These are phyloP conservation scores for Tribolium freemani DNA, from an alignment of 2,888 invertebrate genomes.

Conservation along the genomic window DNA sequence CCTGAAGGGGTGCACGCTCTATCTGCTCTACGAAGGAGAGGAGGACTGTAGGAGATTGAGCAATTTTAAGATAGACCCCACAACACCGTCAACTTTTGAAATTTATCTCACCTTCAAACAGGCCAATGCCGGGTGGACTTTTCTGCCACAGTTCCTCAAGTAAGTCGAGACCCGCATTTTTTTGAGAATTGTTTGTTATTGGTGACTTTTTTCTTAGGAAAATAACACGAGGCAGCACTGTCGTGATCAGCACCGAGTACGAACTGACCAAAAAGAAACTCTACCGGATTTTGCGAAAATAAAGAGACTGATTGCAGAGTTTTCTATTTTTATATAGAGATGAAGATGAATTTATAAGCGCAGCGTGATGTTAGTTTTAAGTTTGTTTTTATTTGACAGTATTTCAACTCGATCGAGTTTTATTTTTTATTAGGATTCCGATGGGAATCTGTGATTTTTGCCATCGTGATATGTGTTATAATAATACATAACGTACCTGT, in stretches of 20 bases:
- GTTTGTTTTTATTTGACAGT: slow-evolving; percentile 45
- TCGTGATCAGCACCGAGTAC: slow-evolving; percentile 90
- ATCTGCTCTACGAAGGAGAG: slow-evolving; percentile 85
- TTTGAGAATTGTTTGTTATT: neutral
- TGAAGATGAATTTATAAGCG: slow-evolving; percentile 57
- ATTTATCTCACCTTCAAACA: slow-evolving; percentile 90
- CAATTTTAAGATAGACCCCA: slow-evolving; percentile 87
- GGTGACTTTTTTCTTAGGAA: slow-evolving; percentile 72
- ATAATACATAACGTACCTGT: slow-evolving; percentile 61
- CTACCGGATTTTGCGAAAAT: slow-evolving; percentile 72
- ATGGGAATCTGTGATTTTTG: slow-evolving; percentile 42
- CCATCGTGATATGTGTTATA: slow-evolving; percentile 57
- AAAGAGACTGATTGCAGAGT: slow-evolving; percentile 49
- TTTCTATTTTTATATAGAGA: slow-evolving; percentile 57
- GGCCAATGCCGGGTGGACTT: slow-evolving; percentile 88
- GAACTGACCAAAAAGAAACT: slow-evolving; percentile 91
- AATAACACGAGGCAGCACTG: slow-evolving; percentile 86
- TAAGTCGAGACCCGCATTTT: slow-evolving; percentile 70
- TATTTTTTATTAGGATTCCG: slow-evolving; percentile 25
- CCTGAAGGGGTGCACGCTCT: slow-evolving; percentile 86
- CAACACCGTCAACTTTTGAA: slow-evolving; percentile 92
- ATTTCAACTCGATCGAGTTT: slow-evolving; percentile 17
- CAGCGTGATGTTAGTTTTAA: slow-evolving; percentile 62
- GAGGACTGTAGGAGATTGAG: slow-evolving; percentile 80
- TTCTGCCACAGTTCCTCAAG: slow-evolving; percentile 92